Base-by-base conservation (phyloP, 64 coral and sea anemone genomes). In the Montipora capricornis region DNA sequence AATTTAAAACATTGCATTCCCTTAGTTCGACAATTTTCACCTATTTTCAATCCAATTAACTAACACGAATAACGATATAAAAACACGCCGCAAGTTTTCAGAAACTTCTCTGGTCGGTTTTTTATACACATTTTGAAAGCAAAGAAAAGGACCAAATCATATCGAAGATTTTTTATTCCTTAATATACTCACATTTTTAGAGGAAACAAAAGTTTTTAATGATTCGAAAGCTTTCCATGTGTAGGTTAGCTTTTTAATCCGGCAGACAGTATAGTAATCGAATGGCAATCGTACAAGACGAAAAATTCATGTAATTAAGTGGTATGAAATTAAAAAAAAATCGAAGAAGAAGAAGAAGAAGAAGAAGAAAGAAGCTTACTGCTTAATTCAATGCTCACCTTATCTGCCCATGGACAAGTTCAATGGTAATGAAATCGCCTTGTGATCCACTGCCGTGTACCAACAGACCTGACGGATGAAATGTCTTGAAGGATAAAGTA, bases 401-500 rank as follows among this genome's bases (percentile, higher is more conserved):
- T 17, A 98, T 50, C 59, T 84, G 87, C 47, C 96, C 93, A 5
- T 98, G 96, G 66, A 98, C 74, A 17, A 98, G 77, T 53, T 98
- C 96, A 37, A 98, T 87, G 8, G 93, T 89, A 15, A 98, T 74
- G 9, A 95, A 98, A 74, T 98, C 92, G 37, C 95, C 96, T 53
- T 95, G 79, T 0, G 93, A 94, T 8, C 96, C 96, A 57, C 84
- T 82, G 52, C 96, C 95, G 60, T 98, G 73, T 17, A 95, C 2
- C 8, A 98, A 67, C 3, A 98, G 77, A 24, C 96, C 96, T 19
- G 89, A 92, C 8, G 93, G 93, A 22, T 91, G 73, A 12, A 98
- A 89, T n/a, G 96, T 95, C 79, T 98, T 98, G 50, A 98, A 98
- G 50, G 66, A 84, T 73, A 98, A 84, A 3, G 93, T 92, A 19